Evolutionary conservation across 2,888 invertebrate genomes (phyloP).

Genomic region (Lypha dubia): DNA sequence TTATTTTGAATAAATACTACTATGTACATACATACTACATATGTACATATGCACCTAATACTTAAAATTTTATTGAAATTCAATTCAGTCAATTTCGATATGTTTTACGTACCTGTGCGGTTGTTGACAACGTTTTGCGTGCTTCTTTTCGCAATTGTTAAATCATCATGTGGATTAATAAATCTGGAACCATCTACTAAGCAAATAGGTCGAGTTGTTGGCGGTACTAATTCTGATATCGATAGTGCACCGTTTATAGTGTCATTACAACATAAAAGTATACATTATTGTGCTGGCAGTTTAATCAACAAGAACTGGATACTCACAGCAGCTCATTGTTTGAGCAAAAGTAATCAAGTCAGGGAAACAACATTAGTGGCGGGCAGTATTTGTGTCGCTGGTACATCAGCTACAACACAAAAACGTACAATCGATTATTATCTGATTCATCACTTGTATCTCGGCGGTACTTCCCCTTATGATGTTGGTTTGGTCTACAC

Average conservation of each 20-base stretch:
- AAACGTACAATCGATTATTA: slow-evolving; percentile 76
- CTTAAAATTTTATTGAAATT: background rate
- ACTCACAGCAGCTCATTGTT: slow-evolving; percentile 81
- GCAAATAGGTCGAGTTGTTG: slow-evolving; percentile 77
- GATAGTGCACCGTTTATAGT: slow-evolving; percentile 80
- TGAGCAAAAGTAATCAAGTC: slow-evolving; percentile 75
- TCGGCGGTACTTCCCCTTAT: slow-evolving; percentile 80
- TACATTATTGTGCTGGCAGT: slow-evolving; percentile 81
- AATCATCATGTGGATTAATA: slow-evolving; percentile 41
- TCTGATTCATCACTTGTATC: slow-evolving; percentile 78
- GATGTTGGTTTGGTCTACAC: slow-evolving; percentile 81
- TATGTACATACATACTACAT: background rate
- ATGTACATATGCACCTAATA: too few relatives aligned
- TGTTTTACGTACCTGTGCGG: slow-evolving; percentile 28
- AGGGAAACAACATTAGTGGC: slow-evolving; percentile 78
- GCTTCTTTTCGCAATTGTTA: slow-evolving; percentile 31
- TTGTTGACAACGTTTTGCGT: background rate
- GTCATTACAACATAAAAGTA: slow-evolving; percentile 78
- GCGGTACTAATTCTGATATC: slow-evolving; percentile 76
- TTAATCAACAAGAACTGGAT: slow-evolving; percentile 80
- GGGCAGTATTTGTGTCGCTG: slow-evolving; percentile 78
- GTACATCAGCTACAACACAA: slow-evolving; percentile 77
- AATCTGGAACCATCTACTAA: slow-evolving; percentile 48
- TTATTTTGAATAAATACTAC: background rate
- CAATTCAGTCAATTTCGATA: slow-evolving; percentile 17